phyloP scores from a whole-genome alignment of 1,140 invertebrate genomes.

The Drosophila rhopaloa region DNA sequence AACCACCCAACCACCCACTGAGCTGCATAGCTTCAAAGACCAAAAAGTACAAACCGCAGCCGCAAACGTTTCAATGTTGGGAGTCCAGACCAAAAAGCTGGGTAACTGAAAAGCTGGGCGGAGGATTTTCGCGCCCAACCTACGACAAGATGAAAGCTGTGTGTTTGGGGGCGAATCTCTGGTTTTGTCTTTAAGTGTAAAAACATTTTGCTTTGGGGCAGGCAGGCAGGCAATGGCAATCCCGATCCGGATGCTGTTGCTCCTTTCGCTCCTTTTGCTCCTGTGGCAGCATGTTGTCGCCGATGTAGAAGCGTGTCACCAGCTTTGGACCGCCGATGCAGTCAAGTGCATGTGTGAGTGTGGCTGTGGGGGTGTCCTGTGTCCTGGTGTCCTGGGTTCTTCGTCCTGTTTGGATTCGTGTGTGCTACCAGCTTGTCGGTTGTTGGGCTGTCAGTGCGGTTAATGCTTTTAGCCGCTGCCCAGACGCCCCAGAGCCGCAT shows the following conservation, averaged over 20 bases:
- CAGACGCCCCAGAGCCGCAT: constrained; percentile 36
- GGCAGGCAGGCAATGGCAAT: constrained; percentile 47
- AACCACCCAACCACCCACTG: constrained; percentile 12
- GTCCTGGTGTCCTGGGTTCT: constrained; percentile 5
- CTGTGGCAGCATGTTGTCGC: constrained; percentile 72
- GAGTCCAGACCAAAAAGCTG: constrained; percentile 20
- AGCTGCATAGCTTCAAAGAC: constrained; percentile 68
- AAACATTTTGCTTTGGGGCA: constrained; percentile 80
- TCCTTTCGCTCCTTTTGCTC: constrained; percentile 8
- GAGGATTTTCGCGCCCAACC: constrained; percentile 54
- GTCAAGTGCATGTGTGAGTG: constrained; percentile 62
- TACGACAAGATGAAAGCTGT: constrained; percentile 23
- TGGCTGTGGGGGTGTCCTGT: constrained; percentile 8
- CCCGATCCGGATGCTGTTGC: constrained; percentile 40
- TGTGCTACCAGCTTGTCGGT: constrained; percentile 58
- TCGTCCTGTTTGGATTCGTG: constrained; percentile 45
- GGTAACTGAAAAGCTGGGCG: constrained; percentile 25
- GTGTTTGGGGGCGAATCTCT: constrained; percentile 70
- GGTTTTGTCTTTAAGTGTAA: constrained; percentile 83
- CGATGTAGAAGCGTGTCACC: constrained; percentile 72
- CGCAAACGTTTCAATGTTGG: constrained; percentile 76
- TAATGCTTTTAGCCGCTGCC: constrained; percentile 74
- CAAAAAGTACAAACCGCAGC: constrained; percentile 80
- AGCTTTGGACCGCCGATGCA: constrained; percentile 63
- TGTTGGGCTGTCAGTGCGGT: constrained; percentile 67